These are phyloP conservation scores for Pseudachorutes palmiensis DNA, from an alignment of 1,140 invertebrate species.

Conservation along the genomic window DNA sequence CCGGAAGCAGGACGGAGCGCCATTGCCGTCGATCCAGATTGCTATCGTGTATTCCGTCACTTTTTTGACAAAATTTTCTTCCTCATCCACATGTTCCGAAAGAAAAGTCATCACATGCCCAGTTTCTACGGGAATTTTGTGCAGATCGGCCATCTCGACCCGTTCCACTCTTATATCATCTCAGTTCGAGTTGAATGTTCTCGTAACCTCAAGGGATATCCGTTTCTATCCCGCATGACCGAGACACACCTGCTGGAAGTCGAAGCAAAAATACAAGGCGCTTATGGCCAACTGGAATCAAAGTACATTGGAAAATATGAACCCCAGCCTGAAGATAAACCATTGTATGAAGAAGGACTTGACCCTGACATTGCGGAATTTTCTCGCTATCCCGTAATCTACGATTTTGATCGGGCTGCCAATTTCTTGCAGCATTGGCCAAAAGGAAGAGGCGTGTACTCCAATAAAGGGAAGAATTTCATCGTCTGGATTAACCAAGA, in stretches of 20 bases:
- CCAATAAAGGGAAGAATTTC: not conserved
- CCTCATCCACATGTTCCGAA: not conserved
- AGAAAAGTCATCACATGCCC: not conserved
- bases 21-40: not conserved
- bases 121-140: not conserved
- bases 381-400: not conserved
- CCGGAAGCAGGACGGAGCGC: not conserved
- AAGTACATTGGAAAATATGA: not conserved
- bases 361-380: not conserved
- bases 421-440: not conserved
- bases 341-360: not conserved
- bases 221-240: not conserved
- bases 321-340: not conserved
- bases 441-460: not conserved
- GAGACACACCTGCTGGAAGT: not conserved
- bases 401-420: not conserved
- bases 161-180: not conserved
- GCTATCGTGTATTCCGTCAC: not conserved
- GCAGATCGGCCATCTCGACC: not conserved
- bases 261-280: not conserved
- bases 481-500: not conserved
- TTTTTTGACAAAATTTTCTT: not conserved
- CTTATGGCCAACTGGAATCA: not conserved
- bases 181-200: not conserved
- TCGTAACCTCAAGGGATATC: not conserved